These are phyloP conservation scores for Microchrysa polita DNA, from an alignment of 2,888 invertebrate genomes.

Conservation along the genomic window DNA sequence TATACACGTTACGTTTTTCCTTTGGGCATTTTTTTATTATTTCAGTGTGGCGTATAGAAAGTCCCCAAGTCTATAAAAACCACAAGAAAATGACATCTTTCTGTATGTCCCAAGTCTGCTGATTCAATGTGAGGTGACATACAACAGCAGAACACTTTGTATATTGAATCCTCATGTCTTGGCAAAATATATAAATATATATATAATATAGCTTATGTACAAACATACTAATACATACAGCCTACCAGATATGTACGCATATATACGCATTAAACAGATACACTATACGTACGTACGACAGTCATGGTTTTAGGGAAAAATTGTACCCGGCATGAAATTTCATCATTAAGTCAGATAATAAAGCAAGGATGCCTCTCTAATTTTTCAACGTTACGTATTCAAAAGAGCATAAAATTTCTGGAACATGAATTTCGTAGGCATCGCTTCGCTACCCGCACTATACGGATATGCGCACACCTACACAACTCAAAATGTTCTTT, in stretches of 20 bases:
- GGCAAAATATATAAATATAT: neutral
- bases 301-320: constrained; percentile 26
- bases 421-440: constrained; percentile 37
- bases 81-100: constrained; percentile 42
- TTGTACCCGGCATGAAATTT: constrained; percentile 24
- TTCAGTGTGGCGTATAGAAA: constrained; percentile 31
- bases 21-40: constrained; percentile 41
- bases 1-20: no score
- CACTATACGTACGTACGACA: neutral
- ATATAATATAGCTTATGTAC: neutral
- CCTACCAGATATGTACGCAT: neutral
- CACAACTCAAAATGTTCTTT: neutral
- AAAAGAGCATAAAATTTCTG: constrained; percentile 35
- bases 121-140: constrained; percentile 13
- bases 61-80: constrained; percentile 43
- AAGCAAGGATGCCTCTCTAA: constrained; percentile 24
- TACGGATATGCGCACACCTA: no score
- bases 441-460: no score
- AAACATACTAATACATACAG: no score
- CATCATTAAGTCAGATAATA: constrained; percentile 28
- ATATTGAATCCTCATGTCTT: neutral
- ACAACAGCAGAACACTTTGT: no score
- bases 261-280: neutral
- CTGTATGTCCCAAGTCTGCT: constrained; percentile 30
- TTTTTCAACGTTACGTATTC: constrained; percentile 36